Evolutionary conservation across 2,113 vertebrate species (phyloP).

Genomic region (Gymnogyps californianus): DNA sequence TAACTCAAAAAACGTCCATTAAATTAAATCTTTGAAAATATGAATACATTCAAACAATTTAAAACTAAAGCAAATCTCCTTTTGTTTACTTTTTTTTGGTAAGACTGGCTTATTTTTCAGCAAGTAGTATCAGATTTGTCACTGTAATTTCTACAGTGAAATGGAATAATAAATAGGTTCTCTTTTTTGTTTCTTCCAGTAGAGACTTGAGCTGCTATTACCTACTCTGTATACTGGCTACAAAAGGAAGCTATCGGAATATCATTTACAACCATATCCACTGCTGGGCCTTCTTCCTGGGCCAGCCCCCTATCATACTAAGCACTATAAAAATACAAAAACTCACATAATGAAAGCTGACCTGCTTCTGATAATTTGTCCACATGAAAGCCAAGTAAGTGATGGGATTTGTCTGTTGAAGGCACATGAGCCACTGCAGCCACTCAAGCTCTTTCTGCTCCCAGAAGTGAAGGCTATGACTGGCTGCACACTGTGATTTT

Average conservation of each 20-base stretch:
- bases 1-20: not conserved
- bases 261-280: not conserved
- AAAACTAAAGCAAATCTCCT: not conserved
- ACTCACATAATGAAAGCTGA: not conserved
- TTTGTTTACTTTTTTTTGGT: not conserved
- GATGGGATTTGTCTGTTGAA: not conserved
- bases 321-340: not conserved
- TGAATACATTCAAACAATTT: not conserved
- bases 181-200: not conserved
- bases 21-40: not conserved
- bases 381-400: not conserved
- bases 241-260: not conserved
- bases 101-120: not conserved
- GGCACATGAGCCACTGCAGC: not conserved
- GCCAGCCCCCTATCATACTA: not conserved
- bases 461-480: not conserved
- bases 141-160: not conserved
- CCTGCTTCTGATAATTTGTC: not conserved
- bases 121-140: not conserved
- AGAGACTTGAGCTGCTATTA: not conserved
- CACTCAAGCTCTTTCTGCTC: not conserved
- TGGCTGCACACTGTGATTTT: not conserved
- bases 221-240: too few species aligned
- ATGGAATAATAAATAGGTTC: not conserved
- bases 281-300: not conserved